Base-by-base conservation (phyloP, 2,888 invertebrate genomes). In the Drosophila fulvimacula region DNA sequence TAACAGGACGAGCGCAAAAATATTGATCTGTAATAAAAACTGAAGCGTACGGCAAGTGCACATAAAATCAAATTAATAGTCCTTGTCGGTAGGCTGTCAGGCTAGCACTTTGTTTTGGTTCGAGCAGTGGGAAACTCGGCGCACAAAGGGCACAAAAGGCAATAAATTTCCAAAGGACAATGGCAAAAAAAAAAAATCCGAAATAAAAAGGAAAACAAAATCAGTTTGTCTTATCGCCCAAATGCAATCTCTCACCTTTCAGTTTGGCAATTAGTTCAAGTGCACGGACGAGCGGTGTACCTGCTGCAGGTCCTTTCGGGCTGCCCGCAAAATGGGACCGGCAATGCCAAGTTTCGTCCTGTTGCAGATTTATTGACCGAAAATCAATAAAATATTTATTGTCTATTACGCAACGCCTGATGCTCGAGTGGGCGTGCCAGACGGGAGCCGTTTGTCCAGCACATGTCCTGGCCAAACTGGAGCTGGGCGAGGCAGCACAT, bases 21-120 rank as follows among this genome's bases (percentile, higher is more conserved):
- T 84, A 85, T 85, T 87, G 84, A 87, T 74, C 68, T 60, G 76
- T 72, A 84, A 85, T 85, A 85, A 84, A 85, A 81, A 53, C 27
- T 53, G 53, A 65, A 56, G 57, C 32, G 42, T 4, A 44, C 27
- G 71, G 66, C 86, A 83, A 86, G 87, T 79, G 87, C 79, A 88
- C 88, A 82, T 85, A 82, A 86, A 88, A 85, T 88, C 81, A 76
- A 85, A 86, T 88, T 86, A 85, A 85, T 88, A 82, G 85, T 82
- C 72, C 76, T 83, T 80, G 80, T 80, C 84, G 74, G 74, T 67
- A 68, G 78, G 73, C 74, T 60, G 70, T 81, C 78, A 70, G 74
- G 51, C 70, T 79, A 82, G 82, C 81, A 78, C 88, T 81, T 87
- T 86, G 88, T 86, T 86, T 88, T 86, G 85, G 77, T 88, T 71